A percentile compares a stretch with the other conserved stretches of the same genome.
Evolutionary conservation across 2,113 vertebrate genomes (phyloP).

Genomic region (Sorex araneus): DNA sequence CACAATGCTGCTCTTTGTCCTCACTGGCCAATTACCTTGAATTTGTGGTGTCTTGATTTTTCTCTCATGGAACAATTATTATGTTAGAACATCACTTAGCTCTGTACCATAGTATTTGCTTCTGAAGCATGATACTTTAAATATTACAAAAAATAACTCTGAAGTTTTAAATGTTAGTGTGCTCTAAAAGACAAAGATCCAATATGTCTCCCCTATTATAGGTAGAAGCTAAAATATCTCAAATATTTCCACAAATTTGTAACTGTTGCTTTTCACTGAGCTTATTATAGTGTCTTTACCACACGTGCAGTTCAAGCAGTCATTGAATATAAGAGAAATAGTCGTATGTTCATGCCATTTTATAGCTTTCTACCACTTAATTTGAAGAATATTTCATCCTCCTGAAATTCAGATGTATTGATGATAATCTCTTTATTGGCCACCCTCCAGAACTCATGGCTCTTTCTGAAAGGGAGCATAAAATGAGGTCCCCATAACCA

Average conservation of each 20-base stretch:
- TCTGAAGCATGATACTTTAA: not conserved
- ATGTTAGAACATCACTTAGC: not conserved
- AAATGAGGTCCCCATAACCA: too few species aligned
- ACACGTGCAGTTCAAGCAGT: not conserved
- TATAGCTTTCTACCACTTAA: not conserved
- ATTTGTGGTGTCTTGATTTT: not conserved
- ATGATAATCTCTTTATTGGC: too few species aligned
- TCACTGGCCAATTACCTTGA: not conserved
- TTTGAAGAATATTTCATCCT: not conserved
- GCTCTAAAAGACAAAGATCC: not conserved
- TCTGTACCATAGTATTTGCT: not conserved
- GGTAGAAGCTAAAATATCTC: not conserved
- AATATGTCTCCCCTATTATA: not conserved
- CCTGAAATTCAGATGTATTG: not conserved
- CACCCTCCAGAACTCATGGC: too few species aligned
- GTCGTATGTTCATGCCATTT: too few species aligned
- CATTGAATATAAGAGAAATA: too few species aligned
- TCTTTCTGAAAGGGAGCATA: too few species aligned
- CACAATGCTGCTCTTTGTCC: not conserved
- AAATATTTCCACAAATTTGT: not conserved
- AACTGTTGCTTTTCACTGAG: not conserved
- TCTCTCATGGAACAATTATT: not conserved
- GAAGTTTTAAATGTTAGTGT: not conserved
- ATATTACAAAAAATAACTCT: not conserved
- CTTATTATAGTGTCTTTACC: not conserved